Evolutionary conservation across 37 sponge, comb jelly and placozoan genomes (phyloP).

Genomic region (Eunapius fragilis): DNA sequence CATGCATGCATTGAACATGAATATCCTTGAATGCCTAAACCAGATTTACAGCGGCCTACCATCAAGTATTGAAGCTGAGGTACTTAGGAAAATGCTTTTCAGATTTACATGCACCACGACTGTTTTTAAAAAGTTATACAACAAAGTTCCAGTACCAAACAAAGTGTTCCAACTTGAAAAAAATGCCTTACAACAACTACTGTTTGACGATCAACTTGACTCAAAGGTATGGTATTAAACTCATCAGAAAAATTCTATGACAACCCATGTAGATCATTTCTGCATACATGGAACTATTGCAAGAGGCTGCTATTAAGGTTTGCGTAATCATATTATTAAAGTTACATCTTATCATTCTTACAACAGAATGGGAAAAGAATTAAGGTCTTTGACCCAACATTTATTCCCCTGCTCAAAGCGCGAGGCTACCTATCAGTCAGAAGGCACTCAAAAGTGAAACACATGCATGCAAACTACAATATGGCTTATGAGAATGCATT

Average conservation of each 20-base stretch:
- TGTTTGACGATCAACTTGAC: background rate
- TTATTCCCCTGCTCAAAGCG: background rate
- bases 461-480: background rate
- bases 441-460: background rate
- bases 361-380: background rate
- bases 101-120: background rate
- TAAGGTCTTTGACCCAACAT: background rate
- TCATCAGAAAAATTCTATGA: background rate
- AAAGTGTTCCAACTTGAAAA: background rate
- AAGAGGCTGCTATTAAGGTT: background rate
- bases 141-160: background rate
- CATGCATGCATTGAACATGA: background rate
- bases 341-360: background rate
- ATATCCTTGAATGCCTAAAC: background rate
- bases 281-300: background rate
- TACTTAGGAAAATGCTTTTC: background rate
- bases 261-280: background rate
- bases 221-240: background rate
- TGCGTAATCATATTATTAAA: background rate
- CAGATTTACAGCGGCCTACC: background rate
- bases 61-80: background rate
- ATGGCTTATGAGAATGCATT: background rate
- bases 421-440: background rate
- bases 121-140: background rate
- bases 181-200: background rate